phyloP scores from a whole-genome alignment of 2,797 vertebrate species.

The Aplochiton taeniatus region DNA sequence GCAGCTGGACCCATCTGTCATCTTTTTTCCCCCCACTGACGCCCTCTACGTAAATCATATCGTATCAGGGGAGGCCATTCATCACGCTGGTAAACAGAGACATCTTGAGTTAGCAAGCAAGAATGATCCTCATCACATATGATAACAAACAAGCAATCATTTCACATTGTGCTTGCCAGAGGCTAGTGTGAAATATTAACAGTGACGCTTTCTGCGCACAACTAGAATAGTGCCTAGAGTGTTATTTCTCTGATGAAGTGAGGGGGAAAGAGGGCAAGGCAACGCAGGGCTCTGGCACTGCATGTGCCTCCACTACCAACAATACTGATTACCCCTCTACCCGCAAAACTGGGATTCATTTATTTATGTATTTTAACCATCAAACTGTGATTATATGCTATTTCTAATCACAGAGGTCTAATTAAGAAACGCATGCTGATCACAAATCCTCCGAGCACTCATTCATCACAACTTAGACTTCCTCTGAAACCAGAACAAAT shows the following conservation, averaged over 20 bases:
- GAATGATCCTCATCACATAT: conserved; percentile 76
- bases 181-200: conserved; percentile 77
- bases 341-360: too few relatives aligned
- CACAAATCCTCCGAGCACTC: too few relatives aligned
- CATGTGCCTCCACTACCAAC: conserved; percentile 11
- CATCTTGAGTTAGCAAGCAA: conserved; percentile 73
- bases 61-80: conserved; percentile 74
- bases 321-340: too few relatives aligned
- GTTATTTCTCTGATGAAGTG: conserved; percentile 56
- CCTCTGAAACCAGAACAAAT: conserved; percentile 8
- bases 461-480: neutral
- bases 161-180: conserved; percentile 71
- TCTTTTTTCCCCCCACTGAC: conserved; percentile 71
- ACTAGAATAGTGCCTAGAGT: conserved; percentile 62
- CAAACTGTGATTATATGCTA: too few relatives aligned
- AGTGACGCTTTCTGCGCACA: conserved; percentile 65
- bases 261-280: conserved; percentile 50
- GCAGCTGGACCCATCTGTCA: conserved; percentile 79
- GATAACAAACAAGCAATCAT: conserved; percentile 78
- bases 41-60: conserved; percentile 71
- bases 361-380: too few relatives aligned
- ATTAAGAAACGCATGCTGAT: too few relatives aligned
- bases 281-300: too few relatives aligned
- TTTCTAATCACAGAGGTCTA: too few relatives aligned
- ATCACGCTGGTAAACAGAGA: conserved; percentile 79